Conservation (phyloP, 2,797 vertebrate species). For the Clarias pachynema region DNA sequence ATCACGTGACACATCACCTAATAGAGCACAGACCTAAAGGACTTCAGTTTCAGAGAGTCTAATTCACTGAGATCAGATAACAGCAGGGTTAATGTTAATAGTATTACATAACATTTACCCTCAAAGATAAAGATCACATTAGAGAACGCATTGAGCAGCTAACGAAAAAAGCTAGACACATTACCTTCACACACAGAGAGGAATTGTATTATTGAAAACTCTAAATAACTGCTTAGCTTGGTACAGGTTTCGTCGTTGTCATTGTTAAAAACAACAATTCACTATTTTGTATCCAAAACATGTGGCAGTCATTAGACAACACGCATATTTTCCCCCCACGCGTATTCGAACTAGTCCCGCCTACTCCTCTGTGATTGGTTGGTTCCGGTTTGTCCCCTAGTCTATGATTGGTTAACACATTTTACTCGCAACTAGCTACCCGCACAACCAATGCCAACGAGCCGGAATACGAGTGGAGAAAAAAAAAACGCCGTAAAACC, state of each 20-base stretch:
- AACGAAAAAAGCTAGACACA: background rate
- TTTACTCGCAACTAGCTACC: background rate
- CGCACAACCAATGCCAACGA: background rate
- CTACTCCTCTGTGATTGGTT: background rate
- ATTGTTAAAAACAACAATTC: background rate
- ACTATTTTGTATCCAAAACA: conserved; percentile 17
- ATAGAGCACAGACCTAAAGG: background rate
- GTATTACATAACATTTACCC: background rate
- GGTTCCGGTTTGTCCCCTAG: background rate
- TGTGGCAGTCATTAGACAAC: conserved; percentile 13
- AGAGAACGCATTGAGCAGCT: background rate
- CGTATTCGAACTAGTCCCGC: conserved; percentile 18
- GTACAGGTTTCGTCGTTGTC: background rate
- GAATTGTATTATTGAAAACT: background rate
- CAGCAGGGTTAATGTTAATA: background rate
- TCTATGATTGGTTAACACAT: background rate
- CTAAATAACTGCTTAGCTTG: background rate
- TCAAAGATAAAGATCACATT: background rate
- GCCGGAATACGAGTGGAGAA: conserved; percentile 3
- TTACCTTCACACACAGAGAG: background rate
- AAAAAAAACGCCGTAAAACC: background rate
- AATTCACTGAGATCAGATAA: too few relatives aligned
- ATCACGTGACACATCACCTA: background rate
- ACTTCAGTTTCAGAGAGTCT: too few relatives aligned
- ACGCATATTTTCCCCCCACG: background rate